phyloP scores from a whole-genome alignment of 2,888 invertebrate genomes.

The Lasioglossum villosulum region DNA sequence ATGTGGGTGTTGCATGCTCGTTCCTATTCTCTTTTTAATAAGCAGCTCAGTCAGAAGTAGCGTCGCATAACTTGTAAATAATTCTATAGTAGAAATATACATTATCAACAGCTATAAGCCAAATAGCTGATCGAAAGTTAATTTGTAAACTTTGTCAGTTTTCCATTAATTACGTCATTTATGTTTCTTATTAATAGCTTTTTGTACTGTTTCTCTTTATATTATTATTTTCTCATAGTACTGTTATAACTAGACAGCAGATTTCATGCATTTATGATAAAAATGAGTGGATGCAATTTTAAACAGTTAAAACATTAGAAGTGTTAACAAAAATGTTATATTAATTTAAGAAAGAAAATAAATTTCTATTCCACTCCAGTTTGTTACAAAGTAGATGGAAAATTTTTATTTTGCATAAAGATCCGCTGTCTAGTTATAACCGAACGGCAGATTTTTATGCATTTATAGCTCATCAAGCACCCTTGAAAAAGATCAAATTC shows the following conservation, averaged over 20 bases:
- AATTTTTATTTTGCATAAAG: too few species aligned
- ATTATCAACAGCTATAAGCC: neutral
- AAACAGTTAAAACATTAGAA: too few species aligned
- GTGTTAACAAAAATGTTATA: too few species aligned
- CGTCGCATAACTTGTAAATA: neutral
- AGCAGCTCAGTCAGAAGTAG: neutral
- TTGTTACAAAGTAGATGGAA: too few species aligned
- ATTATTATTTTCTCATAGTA: neutral
- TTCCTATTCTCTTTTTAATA: conserved; percentile 24
- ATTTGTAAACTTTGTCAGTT: neutral
- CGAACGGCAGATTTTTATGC: too few species aligned
- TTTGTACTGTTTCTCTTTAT: neutral
- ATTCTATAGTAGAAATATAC: neutral
- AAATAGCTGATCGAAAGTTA: neutral
- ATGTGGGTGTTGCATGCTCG: conserved; percentile 77
- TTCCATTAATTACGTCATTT: neutral
- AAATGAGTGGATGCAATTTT: too few species aligned
- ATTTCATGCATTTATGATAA: too few species aligned
- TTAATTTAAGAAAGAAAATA: too few species aligned
- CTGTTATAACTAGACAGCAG: too few species aligned
- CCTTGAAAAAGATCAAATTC: neutral
- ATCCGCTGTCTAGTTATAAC: too few species aligned
- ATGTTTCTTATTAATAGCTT: neutral
- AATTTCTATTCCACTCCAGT: too few species aligned
- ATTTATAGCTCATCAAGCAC: neutral